Evolutionary conservation across 1,140 invertebrate genomes (phyloP).

Genomic region (Pinna nobilis): DNA sequence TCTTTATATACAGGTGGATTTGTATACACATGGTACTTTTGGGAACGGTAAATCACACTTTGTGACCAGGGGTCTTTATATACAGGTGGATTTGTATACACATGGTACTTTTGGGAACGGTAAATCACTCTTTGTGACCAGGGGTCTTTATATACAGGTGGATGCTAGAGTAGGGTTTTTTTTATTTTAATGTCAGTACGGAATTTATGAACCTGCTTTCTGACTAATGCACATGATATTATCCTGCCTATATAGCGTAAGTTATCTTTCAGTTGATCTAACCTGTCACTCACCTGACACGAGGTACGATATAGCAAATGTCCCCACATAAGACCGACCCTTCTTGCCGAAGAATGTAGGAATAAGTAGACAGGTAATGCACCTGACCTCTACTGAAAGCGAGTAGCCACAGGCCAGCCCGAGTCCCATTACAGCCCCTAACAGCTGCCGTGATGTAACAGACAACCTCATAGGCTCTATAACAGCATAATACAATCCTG

Average conservation of each 20-base stretch:
- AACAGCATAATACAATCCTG: conserved; percentile 44
- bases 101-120: too few relatives aligned
- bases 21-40: too few relatives aligned
- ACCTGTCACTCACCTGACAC: conserved; percentile 46
- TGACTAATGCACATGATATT: too few relatives aligned
- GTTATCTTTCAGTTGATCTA: not conserved
- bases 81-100: too few relatives aligned
- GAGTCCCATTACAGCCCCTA: conserved; percentile 45
- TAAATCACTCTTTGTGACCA: too few relatives aligned
- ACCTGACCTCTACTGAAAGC: conserved; percentile 55
- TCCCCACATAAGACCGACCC: conserved; percentile 58
- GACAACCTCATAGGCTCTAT: conserved; percentile 46
- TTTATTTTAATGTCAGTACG: too few relatives aligned
- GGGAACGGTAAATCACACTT: too few relatives aligned
- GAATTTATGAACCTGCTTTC: too few relatives aligned
- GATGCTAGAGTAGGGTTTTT: too few relatives aligned
- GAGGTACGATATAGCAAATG: conserved; percentile 60
- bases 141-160: too few relatives aligned
- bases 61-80: too few relatives aligned
- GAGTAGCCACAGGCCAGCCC: conserved; percentile 58
- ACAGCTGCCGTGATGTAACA: conserved; percentile 8
- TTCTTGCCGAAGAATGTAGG: conserved; percentile 63
- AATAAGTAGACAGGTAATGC: conserved; percentile 59
- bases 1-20: too few relatives aligned
- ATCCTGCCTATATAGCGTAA: not conserved